These are phyloP conservation scores for Labeo catla DNA, from an alignment of 2,113 vertebrate species.

Conservation along the genomic window DNA sequence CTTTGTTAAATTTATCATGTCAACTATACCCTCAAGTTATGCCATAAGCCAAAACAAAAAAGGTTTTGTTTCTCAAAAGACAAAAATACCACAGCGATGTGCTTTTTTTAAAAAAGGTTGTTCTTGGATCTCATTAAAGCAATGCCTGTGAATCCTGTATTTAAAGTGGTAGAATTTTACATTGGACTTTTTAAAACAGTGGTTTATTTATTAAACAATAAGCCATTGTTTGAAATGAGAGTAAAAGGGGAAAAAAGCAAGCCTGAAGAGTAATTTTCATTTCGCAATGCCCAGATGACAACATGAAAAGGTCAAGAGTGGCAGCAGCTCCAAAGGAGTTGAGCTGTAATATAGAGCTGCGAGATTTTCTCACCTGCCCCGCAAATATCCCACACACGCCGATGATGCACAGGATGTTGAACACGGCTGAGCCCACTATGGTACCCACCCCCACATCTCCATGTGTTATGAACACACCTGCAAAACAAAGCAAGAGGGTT, in stretches of 20 bases:
- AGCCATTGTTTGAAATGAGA: not conserved
- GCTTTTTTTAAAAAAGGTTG: not conserved
- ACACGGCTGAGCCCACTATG: slow-evolving; percentile 89
- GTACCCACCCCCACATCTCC: slow-evolving; percentile 90
- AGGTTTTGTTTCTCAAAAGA: not conserved
- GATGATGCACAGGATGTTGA: slow-evolving; percentile 90
- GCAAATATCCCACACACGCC: slow-evolving; percentile 88
- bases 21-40: not conserved
- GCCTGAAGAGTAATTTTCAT: not conserved
- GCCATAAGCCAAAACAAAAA: not conserved
- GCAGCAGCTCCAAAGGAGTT: not conserved
- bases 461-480: slow-evolving; percentile 90
- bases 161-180: not conserved
- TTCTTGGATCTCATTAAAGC: not conserved
- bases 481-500: slow-evolving; percentile 29
- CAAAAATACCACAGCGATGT: not conserved
- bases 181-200: not conserved
- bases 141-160: not conserved
- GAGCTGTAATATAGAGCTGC: not conserved
- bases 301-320: slow-evolving; percentile 15
- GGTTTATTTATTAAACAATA: not conserved
- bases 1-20: not conserved
- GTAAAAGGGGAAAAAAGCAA: too few relatives aligned
- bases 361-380: slow-evolving; percentile 80
- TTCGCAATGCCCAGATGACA: not conserved